Conservation (phyloP, 1,140 invertebrate species). For the Thaumatotibia leucotreta region DNA sequence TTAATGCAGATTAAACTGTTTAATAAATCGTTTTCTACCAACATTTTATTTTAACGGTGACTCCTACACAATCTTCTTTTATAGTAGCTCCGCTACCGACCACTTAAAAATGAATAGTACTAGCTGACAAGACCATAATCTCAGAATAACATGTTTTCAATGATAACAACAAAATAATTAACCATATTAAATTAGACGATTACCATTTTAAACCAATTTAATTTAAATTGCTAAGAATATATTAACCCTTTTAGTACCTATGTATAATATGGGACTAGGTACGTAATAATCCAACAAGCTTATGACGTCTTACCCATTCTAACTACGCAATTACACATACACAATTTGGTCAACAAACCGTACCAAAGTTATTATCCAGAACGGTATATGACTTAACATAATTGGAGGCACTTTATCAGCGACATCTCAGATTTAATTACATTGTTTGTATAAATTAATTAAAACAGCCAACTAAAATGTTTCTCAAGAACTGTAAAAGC, state of each 20-base stretch:
- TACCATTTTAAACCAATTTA: background rate
- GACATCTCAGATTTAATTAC: conserved; percentile 8
- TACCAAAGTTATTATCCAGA: conserved; percentile 8
- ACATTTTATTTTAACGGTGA: background rate
- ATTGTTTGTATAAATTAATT: conserved; percentile 12
- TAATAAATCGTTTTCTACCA: background rate
- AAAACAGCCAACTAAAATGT: background rate
- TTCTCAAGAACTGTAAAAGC: background rate
- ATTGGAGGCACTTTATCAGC: conserved; percentile 8
- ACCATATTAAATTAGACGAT: background rate
- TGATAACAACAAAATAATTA: background rate
- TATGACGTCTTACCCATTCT: background rate
- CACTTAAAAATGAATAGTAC: background rate
- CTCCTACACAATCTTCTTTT: background rate
- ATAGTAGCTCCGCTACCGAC: background rate
- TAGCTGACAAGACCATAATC: background rate
- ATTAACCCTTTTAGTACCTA: background rate
- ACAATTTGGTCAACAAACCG: conserved; percentile 1
- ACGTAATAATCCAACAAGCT: background rate
- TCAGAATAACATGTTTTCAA: background rate
- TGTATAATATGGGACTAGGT: background rate
- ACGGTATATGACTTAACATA: background rate
- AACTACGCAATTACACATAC: conserved; percentile 1
- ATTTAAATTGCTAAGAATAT: background rate
- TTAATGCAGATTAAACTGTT: background rate